phyloP scores from a whole-genome alignment of 2,797 vertebrate species.

The Triplophysa yarkandensis region DNA sequence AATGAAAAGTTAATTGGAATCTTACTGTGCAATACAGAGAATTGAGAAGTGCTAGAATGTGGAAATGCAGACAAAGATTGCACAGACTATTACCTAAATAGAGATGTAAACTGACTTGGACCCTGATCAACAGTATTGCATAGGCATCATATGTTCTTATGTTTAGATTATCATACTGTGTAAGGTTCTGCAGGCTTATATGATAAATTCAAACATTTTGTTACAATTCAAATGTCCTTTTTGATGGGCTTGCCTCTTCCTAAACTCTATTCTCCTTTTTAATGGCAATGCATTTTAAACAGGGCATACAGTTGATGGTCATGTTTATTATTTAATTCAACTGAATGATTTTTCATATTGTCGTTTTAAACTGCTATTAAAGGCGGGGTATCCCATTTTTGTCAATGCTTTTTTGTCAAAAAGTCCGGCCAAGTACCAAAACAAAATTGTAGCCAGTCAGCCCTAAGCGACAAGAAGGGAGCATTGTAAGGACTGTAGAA shows the following conservation, averaged over 20 bases:
- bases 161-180: background rate
- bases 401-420: too few species aligned
- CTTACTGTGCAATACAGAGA: background rate
- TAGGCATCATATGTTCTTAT: background rate
- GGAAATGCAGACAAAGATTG: background rate
- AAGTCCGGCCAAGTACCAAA: too few species aligned
- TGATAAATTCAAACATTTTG: background rate
- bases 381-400: too few species aligned
- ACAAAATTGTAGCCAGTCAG: too few species aligned
- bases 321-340: background rate
- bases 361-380: background rate
- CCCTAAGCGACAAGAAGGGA: too few species aligned
- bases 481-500: too few species aligned
- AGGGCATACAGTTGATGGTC: too few species aligned
- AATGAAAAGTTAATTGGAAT: background rate
- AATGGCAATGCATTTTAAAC: too few species aligned
- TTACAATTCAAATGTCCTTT: background rate
- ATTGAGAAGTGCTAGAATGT: background rate
- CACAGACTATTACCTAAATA: background rate
- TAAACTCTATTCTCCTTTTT: too few species aligned
- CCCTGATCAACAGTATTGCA: background rate
- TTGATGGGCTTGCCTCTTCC: background rate
- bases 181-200: background rate
- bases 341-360: background rate
- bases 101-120: background rate